Evolutionary conservation across 2,888 invertebrate genomes (phyloP).

Genomic region (Sclerodermus sp.): DNA sequence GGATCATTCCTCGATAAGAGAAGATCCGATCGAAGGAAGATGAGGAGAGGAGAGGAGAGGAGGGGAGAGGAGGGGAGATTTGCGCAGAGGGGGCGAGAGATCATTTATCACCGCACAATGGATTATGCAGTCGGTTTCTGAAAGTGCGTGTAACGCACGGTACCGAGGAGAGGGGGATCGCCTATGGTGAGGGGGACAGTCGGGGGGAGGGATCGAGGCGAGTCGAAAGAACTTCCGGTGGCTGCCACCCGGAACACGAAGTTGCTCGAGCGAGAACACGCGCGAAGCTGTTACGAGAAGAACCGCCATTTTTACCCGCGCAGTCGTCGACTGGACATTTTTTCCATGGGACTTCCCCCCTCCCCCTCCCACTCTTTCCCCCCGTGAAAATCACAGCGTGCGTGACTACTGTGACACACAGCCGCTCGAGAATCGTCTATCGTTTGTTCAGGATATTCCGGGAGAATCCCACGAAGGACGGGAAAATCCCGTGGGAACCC

Average conservation of each 20-base stretch:
- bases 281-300: background rate
- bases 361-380: conserved; percentile 5
- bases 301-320: background rate
- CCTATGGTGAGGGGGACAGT: conserved; percentile 8
- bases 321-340: conserved; percentile 6
- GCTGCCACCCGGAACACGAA: conserved; percentile 50
- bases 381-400: background rate
- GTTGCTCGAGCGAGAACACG: conserved; percentile 36
- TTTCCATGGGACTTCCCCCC: conserved; percentile 7
- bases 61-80: too few relatives aligned
- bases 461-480: too few relatives aligned
- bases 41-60: too few relatives aligned
- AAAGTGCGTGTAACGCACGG: too few relatives aligned
- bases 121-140: too few relatives aligned
- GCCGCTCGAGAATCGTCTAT: too few relatives aligned
- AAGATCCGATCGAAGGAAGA: too few relatives aligned
- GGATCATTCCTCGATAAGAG: too few relatives aligned
- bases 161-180: conserved; percentile 3
- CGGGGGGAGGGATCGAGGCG: conserved; percentile 34
- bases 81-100: too few relatives aligned
- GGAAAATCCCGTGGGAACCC: too few relatives aligned
- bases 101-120: too few relatives aligned
- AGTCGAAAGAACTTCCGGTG: conserved; percentile 50
- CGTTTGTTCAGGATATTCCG: too few relatives aligned
- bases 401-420: background rate